Evolutionary conservation across 2,888 invertebrate species (phyloP).

Genomic region (Lithophane semibrunnea): DNA sequence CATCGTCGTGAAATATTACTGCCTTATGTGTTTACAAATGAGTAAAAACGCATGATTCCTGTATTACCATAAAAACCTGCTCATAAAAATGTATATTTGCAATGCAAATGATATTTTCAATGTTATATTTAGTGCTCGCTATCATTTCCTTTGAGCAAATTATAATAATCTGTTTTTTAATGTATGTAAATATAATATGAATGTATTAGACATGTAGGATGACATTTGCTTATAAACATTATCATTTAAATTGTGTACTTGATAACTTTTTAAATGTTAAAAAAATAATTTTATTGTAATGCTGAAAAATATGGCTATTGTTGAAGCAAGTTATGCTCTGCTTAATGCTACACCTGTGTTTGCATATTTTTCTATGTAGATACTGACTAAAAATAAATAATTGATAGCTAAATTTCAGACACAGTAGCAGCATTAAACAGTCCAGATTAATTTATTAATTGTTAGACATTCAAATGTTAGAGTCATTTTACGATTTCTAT

Average conservation of each 20-base stretch:
- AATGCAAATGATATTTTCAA: constrained; percentile 58
- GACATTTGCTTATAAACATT: constrained; percentile 63
- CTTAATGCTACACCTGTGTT: neutral
- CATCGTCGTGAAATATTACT: neutral
- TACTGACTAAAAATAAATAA: neutral
- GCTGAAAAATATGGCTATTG: neutral
- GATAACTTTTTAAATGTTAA: neutral
- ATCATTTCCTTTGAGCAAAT: constrained; percentile 38
- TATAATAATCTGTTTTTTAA: constrained; percentile 16
- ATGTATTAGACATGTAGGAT: constrained; percentile 10
- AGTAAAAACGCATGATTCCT: neutral
- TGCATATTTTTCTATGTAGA: neutral
- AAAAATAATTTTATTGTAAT: neutral
- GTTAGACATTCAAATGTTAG: constrained; percentile 1
- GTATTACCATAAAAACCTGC: constrained; percentile 38
- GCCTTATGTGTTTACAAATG: neutral
- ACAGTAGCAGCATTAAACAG: neutral
- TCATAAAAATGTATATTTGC: constrained; percentile 41
- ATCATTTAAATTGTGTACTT: constrained; percentile 37
- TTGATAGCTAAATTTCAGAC: constrained; percentile 7
- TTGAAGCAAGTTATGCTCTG: neutral
- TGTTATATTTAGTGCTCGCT: constrained; percentile 34
- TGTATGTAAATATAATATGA: constrained; percentile 27
- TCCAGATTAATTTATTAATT: neutral
- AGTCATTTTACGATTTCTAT: neutral